Percentiles rank a stretch among this genome's conserved stretches.
phyloP scores from a whole-genome alignment of 2,888 invertebrate species.

The Hylaea fasciaria region DNA sequence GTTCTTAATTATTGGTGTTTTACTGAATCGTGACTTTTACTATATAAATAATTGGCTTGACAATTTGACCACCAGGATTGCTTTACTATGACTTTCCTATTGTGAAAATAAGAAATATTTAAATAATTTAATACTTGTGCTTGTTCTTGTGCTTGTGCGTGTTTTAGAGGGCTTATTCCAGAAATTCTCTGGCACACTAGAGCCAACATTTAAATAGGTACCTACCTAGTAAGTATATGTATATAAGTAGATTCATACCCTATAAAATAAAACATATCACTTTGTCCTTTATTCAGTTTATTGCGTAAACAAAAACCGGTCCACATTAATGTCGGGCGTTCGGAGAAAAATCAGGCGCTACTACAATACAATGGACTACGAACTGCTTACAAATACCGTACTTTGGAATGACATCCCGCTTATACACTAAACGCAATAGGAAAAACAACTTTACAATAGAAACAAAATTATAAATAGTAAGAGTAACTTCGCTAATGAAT shows the following conservation, averaged over 20 bases:
- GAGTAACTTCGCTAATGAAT: background rate
- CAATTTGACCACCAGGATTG: too few relatives aligned
- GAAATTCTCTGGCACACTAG: too few relatives aligned
- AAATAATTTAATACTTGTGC: too few relatives aligned
- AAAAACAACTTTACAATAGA: constrained; percentile 75
- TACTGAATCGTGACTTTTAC: background rate
- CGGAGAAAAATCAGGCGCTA: constrained; percentile 67
- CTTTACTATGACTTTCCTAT: too few relatives aligned
- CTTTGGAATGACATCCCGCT: constrained; percentile 82
- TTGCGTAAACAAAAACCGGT: constrained; percentile 80
- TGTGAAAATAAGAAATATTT: too few relatives aligned
- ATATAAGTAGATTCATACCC: background rate
- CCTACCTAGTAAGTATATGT: too few relatives aligned
- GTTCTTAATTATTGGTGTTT: constrained; percentile 15
- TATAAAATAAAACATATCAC: constrained; percentile 45
- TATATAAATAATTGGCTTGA: too few relatives aligned
- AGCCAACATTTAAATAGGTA: too few relatives aligned
- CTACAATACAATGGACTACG: constrained; percentile 61
- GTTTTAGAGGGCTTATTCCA: too few relatives aligned
- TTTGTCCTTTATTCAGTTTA: constrained; percentile 78
- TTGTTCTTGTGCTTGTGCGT: too few relatives aligned
- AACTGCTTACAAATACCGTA: constrained; percentile 58
- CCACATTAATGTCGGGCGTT: constrained; percentile 60
- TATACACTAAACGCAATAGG: constrained; percentile 56
- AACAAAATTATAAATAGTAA: constrained; percentile 34